These are phyloP conservation scores for Sipha maydis DNA, from an alignment of 2,888 invertebrate genomes.

Conservation along the genomic window DNA sequence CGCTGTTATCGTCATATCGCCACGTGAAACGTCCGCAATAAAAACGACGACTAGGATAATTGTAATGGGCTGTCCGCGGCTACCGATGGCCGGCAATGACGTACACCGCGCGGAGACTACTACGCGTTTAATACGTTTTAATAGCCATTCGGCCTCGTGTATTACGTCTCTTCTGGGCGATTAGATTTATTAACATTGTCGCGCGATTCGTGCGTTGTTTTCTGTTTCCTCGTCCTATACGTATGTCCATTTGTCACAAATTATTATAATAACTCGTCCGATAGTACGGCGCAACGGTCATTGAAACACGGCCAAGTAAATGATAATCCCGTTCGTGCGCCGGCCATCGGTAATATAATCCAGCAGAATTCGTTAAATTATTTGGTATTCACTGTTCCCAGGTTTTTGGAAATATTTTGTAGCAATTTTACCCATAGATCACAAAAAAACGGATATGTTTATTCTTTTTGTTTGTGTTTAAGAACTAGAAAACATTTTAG, in stretches of 20 bases:
- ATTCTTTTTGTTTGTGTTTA: no score
- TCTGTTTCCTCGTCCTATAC: background rate
- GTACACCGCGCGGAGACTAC: background rate
- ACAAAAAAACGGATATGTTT: no score
- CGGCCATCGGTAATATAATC: no score
- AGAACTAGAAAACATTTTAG: no score
- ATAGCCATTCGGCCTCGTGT: background rate
- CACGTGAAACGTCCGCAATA: background rate
- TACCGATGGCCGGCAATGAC: background rate
- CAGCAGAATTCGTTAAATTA: no score
- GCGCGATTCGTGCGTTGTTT: background rate
- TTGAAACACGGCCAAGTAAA: background rate
- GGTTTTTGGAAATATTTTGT: no score
- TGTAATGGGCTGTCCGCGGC: background rate
- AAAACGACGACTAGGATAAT: background rate
- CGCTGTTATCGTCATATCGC: background rate
- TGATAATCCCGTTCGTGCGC: background rate
- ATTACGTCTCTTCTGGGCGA: background rate
- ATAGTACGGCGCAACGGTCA: background rate
- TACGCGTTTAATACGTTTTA: background rate
- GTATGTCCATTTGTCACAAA: background rate
- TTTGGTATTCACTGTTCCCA: no score
- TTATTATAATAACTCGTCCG: background rate
- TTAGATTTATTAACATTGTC: background rate
- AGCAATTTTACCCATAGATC: no score